These are phyloP conservation scores for Pongo abelii DNA, from an alignment of 2,113 vertebrate genomes.

Conservation along the genomic window DNA sequence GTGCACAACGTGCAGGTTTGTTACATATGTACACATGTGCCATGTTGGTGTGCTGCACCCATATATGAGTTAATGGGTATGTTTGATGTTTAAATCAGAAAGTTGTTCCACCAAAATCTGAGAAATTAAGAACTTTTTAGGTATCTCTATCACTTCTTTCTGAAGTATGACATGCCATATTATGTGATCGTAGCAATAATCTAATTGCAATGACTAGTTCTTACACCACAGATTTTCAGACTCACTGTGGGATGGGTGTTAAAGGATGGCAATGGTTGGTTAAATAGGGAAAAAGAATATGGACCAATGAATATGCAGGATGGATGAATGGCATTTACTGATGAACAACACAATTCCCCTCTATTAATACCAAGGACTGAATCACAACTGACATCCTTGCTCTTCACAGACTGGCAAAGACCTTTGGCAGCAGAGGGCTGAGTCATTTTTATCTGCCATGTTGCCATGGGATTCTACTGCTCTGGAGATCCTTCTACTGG, in stretches of 20 bases:
- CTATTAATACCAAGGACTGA: conserved; percentile 26
- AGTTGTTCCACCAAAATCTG: background rate
- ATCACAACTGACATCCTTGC: background rate
- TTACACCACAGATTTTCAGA: background rate
- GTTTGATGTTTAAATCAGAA: conserved; percentile 51
- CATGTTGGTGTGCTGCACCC: too few relatives aligned
- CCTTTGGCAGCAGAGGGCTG: background rate
- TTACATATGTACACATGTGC: too few relatives aligned
- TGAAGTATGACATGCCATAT: background rate
- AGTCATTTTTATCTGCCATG: background rate
- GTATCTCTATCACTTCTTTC: conserved; percentile 59
- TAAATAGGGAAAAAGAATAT: background rate
- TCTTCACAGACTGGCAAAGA: background rate
- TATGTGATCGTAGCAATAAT: background rate
- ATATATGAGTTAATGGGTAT: background rate
- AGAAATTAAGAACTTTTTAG: conserved; percentile 49
- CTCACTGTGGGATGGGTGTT: background rate
- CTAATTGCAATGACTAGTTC: conserved; percentile 43
- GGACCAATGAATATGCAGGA: background rate
- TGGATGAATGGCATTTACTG: background rate
- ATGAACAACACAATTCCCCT: background rate
- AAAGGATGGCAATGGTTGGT: background rate
- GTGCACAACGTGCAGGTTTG: too few relatives aligned
- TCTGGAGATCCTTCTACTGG: background rate
- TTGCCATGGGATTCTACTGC: conserved; percentile 37